Evolutionary conservation across 2,888 invertebrate species (phyloP).

Genomic region (Sminthurides aquaticus): DNA sequence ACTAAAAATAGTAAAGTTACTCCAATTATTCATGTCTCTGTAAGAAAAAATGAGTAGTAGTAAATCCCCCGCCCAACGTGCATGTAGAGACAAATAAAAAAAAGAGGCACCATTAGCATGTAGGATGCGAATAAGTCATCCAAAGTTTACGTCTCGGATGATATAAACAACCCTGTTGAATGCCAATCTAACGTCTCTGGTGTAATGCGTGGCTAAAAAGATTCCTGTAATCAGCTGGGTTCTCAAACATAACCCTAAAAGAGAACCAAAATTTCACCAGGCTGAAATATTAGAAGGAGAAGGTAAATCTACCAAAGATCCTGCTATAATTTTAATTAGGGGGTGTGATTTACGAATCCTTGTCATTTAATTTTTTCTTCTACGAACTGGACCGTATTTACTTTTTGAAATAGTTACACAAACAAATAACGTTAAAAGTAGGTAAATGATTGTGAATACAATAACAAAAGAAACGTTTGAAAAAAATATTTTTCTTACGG

Average conservation of each 20-base stretch:
- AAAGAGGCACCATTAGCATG: conserved; percentile 68
- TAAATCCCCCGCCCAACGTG: conserved; percentile 56
- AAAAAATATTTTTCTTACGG: no score
- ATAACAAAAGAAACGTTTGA: no score
- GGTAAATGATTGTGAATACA: no score
- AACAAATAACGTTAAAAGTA: conserved; percentile 56
- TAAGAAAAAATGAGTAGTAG: conserved; percentile 49
- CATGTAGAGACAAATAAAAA: conserved; percentile 62
- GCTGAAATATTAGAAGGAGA: conserved; percentile 56
- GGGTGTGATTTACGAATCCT: conserved; percentile 42
- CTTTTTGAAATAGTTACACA: conserved; percentile 56
- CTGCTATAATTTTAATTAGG: conserved; percentile 55
- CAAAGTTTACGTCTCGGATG: conserved; percentile 62
- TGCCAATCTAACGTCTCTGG: conserved; percentile 57
- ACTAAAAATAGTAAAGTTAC: conserved; percentile 59
- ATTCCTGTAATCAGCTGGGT: conserved; percentile 62
- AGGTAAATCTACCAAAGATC: conserved; percentile 56
- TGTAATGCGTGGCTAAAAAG: conserved; percentile 64
- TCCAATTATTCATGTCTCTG: conserved; percentile 59
- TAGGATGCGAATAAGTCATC: conserved; percentile 59
- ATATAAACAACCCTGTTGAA: conserved; percentile 63
- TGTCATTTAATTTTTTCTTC: conserved; percentile 44
- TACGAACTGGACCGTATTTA: conserved; percentile 53
- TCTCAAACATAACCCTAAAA: conserved; percentile 57
- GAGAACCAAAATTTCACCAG: conserved; percentile 64